Base-by-base conservation (phyloP, 2,888 invertebrate species). In the Trissolcus japonicus region DNA sequence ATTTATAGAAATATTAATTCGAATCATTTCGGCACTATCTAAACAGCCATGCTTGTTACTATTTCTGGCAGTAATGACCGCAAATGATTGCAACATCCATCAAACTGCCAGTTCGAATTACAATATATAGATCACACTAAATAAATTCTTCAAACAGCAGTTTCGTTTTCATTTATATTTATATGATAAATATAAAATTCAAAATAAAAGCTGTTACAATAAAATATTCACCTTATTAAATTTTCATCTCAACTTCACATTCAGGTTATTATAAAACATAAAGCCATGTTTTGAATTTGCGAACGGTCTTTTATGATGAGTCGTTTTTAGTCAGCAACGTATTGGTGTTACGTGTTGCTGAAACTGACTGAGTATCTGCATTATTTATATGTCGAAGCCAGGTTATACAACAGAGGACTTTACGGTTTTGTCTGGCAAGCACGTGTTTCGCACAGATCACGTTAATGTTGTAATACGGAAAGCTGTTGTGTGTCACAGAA, bases 281-380 rank as follows among this genome's bases (percentile, higher is more conserved):
- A 19, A 19, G 29, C 6, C 7, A 4, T 1, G 6, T 29, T 29
- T 4, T 7, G 29, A 29, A 29, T 29, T 29, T 7, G 7, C 56
- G 50, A 69, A 71, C 53, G 19, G 43, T 53, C 46, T 50, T 1
- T 50, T 68, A 62, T 56, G 78, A 73, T 41, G 65, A 65, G 55
- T 75, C 48, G 66, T 63, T 66, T 71, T 56, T 57, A 65, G 54
- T 63, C 62, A 74, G 73, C 74, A 82, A 85, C 83, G 83, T 85
- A 86, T 86, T 81, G 84, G 83, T 82, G 82, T 81, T 83, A 86
- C 85, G 86, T 85, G 86, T 82, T 86, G 82, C 74, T 80, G 78
- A 80, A 82, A 83, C 82, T 84, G 82, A 80, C 83, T 80, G 82
- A 82, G 82, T 69, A 75, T 67, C 75, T 79, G 77, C 76, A 78